These are phyloP conservation scores for Sericinus montela DNA, from an alignment of 2,888 invertebrate species.

Conservation along the genomic window DNA sequence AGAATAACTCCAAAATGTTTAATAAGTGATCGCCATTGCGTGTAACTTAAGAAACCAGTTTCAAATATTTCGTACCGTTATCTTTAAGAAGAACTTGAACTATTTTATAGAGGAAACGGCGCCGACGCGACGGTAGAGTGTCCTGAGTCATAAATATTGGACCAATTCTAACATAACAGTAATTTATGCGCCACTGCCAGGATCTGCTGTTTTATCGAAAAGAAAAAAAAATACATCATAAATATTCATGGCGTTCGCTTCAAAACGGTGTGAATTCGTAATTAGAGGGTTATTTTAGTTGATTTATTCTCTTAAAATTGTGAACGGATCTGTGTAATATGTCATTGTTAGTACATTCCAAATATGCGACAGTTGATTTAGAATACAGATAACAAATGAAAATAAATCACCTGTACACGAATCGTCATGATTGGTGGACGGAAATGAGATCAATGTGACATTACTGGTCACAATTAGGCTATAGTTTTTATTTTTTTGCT, in stretches of 20 bases:
- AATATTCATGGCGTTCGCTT: slow-evolving; percentile 1
- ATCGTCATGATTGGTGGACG: too few relatives aligned
- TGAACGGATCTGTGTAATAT: too few relatives aligned
- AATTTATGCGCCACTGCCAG: slow-evolving; percentile 6
- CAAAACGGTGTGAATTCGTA: neutral
- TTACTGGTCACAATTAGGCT: too few relatives aligned
- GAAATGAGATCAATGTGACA: too few relatives aligned
- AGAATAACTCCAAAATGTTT: too few relatives aligned
- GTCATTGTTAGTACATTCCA: too few relatives aligned
- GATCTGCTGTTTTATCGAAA: neutral
- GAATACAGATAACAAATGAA: too few relatives aligned
- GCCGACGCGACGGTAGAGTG: slow-evolving; percentile 7
- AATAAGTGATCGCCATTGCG: too few relatives aligned
- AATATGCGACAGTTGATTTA: too few relatives aligned
- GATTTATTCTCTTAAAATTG: too few relatives aligned
- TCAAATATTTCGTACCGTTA: slow-evolving; percentile 4
- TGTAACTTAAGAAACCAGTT: neutral
- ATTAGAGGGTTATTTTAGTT: neutral
- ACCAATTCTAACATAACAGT: neutral
- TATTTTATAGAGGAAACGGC: slow-evolving; percentile 15
- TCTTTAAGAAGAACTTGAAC: slow-evolving; percentile 1
- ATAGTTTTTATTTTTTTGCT: too few relatives aligned
- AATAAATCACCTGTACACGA: too few relatives aligned
- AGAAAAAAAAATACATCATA: neutral
- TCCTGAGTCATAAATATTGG: slow-evolving; percentile 7